Base-by-base conservation (phyloP, 2,113 vertebrate genomes). In the Irena cyanogastra region DNA sequence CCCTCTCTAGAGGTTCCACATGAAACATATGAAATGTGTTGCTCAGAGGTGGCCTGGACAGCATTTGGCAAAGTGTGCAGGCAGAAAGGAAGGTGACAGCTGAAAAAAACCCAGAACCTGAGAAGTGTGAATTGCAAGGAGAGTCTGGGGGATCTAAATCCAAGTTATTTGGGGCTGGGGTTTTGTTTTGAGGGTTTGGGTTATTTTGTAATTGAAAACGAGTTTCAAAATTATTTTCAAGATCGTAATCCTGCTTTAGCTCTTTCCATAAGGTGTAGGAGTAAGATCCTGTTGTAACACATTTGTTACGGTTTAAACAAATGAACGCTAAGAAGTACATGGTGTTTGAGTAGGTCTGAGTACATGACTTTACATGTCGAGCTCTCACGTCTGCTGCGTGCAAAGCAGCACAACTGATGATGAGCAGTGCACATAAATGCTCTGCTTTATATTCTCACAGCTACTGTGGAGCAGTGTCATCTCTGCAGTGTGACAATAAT, bases 271-370 rank as follows among this genome's bases (percentile, higher is more conserved):
- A 85, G 13, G 60, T 92, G 92, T 96, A 90, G 82, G 94, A 96
- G 94, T 86, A 66, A 71, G 83, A 86, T 95, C 92, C 79, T 95
- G 90, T 96, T 68, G 79, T 70, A 94, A 95, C 95, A 92, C 90
- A 96, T 96, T 93, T 47, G 83, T 71, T 92, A 87, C 72, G 47
- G 82, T 54, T 93, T 90, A 93, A 83, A 88, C 91, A 95, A 92
- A 94, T 88, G 60, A 91, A 63, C 2, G 5, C n/a, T 37, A 49
- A 54, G 63, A 88, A 80, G 63, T 66, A 68, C 60, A 11, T 2
- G 13, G 50, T 78, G 83, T 90, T 91, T 87, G 93, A 87, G 87
- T 93, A 88, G 79, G 68, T 56, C 56, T 49, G 68, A 41, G 75
- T 88, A 94, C 94, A 60, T 93, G 94, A 91, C 68, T 94, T 94